Conservation (phyloP, 2,888 invertebrate species). For the Parnassius glacialis region DNA sequence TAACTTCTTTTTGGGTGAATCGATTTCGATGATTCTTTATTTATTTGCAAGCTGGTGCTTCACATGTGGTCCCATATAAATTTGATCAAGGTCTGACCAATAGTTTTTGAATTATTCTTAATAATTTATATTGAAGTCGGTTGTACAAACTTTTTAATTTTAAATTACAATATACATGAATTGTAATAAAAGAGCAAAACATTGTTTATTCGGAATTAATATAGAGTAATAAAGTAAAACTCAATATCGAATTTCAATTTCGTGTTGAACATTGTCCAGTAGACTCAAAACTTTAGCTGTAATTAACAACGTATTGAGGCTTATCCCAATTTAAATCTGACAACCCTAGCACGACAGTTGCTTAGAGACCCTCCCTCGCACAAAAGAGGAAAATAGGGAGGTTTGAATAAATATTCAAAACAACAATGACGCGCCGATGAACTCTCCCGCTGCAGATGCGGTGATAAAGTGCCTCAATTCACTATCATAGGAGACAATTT, state of each 20-base stretch:
- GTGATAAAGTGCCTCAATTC: constrained; percentile 30
- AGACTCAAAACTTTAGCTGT: constrained; percentile 8
- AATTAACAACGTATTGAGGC: constrained; percentile 23
- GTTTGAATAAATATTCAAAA: constrained; percentile 32
- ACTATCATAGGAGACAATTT: constrained; percentile 18
- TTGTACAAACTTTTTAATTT: no score
- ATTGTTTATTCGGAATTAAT: no score
- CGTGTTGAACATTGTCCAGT: constrained; percentile 8
- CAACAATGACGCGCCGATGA: constrained; percentile 29
- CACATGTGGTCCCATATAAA: no score
- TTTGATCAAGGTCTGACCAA: no score
- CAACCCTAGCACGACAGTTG: constrained; percentile 14
- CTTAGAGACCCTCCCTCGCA: background rate
- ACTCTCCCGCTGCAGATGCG: constrained; percentile 20
- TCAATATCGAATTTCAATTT: constrained; percentile 10
- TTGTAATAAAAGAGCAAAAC: no score
- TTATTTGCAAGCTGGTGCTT: no score
- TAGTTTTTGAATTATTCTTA: no score
- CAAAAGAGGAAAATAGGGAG: constrained; percentile 9
- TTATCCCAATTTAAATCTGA: constrained; percentile 25
- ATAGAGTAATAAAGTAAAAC: no score
- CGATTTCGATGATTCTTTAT: no score
- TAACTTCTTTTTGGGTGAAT: no score
- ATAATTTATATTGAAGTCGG: no score
- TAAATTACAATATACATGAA: no score